phyloP scores from a whole-genome alignment of 2,113 vertebrate genomes.

The Ramphastos sulfuratus region DNA sequence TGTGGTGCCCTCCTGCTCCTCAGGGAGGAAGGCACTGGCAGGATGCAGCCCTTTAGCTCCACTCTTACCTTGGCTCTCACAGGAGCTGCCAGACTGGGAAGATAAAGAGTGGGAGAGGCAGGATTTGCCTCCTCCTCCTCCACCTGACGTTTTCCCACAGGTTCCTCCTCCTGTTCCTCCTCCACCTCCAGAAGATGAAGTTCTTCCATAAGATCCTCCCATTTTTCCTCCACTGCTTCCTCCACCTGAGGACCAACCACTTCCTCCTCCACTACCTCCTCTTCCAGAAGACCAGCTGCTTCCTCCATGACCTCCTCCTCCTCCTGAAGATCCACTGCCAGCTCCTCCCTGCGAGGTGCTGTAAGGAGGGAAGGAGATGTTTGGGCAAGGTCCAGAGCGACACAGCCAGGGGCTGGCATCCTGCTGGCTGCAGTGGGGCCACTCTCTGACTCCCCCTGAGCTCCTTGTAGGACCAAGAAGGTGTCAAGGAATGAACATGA shows the following conservation, averaged over 20 bases:
- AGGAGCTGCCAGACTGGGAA: neutral
- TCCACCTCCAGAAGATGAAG: slow-evolving; percentile 10
- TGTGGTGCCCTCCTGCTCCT: neutral
- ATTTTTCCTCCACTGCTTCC: neutral
- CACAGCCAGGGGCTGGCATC: neutral
- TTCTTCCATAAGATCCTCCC: neutral
- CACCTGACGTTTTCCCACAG: neutral
- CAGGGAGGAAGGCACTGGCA: neutral
- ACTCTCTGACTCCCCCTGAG: neutral
- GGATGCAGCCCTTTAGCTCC: neutral
- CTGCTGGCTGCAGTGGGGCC: rapidly evolving
- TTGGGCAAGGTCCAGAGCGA: neutral
- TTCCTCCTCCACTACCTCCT: slow-evolving; percentile 13
- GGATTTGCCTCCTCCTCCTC: slow-evolving; percentile 30
- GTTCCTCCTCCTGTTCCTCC: slow-evolving; percentile 9
- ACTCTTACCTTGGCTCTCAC: slow-evolving; percentile 48
- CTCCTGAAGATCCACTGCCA: slow-evolving; percentile 25
- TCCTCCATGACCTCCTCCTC: slow-evolving; percentile 15
- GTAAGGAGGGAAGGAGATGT: neutral
- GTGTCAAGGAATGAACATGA: neutral
- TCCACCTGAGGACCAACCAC: slow-evolving; percentile 31
- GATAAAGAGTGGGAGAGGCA: slow-evolving; percentile 38
- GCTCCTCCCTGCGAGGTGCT: slow-evolving; percentile 38
- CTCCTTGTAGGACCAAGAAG: neutral
- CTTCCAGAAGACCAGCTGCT: neutral